phyloP scores from a whole-genome alignment of 2,888 invertebrate genomes.

The Hesperia comma region DNA sequence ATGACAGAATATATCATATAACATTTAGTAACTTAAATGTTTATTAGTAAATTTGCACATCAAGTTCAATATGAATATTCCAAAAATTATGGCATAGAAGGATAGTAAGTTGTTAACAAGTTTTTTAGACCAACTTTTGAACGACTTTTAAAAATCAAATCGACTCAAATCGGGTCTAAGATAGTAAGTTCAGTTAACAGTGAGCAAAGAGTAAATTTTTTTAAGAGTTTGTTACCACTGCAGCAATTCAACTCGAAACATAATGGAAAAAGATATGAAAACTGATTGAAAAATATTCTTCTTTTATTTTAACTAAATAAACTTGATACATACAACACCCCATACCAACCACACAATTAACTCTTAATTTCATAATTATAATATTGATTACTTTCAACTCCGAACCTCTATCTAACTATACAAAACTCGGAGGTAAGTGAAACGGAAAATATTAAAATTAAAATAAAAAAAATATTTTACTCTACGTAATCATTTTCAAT shows the following conservation, averaged over 20 bases:
- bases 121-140: too few species aligned
- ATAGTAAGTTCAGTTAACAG: too few species aligned
- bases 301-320: background rate
- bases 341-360: slow-evolving; percentile 45
- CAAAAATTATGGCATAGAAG: too few species aligned
- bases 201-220: too few species aligned
- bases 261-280: background rate
- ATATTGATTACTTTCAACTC: slow-evolving; percentile 62
- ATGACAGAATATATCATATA: too few species aligned
- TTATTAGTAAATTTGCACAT: too few species aligned
- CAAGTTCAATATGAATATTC: too few species aligned
- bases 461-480: slow-evolving; percentile 66
- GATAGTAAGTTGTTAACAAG: too few species aligned
- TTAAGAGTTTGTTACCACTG: too few species aligned
- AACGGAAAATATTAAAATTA: slow-evolving; percentile 47
- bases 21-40: too few species aligned
- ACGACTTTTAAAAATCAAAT: too few species aligned
- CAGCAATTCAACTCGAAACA: background rate
- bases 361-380: slow-evolving; percentile 50
- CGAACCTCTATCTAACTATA: slow-evolving; percentile 64
- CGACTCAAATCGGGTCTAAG: too few species aligned
- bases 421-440: slow-evolving; percentile 74
- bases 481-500: slow-evolving; percentile 72
- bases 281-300: background rate
- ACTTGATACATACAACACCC: slow-evolving; percentile 22